phyloP scores from a whole-genome alignment of 2,113 vertebrate species.

The Gyps fulvus region DNA sequence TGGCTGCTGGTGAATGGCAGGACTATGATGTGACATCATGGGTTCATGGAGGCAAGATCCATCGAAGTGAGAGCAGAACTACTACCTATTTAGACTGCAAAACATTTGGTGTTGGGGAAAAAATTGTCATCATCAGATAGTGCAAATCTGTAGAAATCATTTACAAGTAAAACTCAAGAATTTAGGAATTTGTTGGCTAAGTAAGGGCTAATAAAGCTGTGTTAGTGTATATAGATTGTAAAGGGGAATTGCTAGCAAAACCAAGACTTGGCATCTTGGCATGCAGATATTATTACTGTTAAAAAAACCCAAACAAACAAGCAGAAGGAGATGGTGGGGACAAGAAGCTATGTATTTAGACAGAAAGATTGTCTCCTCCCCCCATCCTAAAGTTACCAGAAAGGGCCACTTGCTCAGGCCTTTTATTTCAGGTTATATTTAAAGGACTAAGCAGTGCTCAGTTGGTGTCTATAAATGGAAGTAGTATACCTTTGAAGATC shows the following conservation, averaged over 20 bases:
- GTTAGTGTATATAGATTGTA: not conserved
- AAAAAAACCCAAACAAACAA: not conserved
- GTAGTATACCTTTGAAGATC: not conserved
- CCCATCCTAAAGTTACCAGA: not conserved
- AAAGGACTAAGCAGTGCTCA: not conserved
- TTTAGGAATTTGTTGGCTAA: not conserved
- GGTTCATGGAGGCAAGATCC: not conserved
- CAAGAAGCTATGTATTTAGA: not conserved
- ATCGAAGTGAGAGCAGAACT: not conserved
- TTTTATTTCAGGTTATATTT: slow-evolving; percentile 24
- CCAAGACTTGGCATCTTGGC: not conserved
- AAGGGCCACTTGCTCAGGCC: not conserved
- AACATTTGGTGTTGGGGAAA: not conserved
- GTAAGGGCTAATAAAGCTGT: not conserved
- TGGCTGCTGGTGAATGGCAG: not conserved
- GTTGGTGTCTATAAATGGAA: not conserved
- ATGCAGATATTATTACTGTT: not conserved
- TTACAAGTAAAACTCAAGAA: not conserved
- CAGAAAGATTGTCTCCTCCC: not conserved
- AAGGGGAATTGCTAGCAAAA: not conserved
- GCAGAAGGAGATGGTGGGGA: not conserved
- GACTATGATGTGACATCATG: not conserved
- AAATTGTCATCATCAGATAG: not conserved
- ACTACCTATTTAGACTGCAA: not conserved
- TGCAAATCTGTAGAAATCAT: not conserved